These are phyloP conservation scores for Ficedula albicollis DNA, from an alignment of 2,797 vertebrate genomes.

Conservation along the genomic window DNA sequence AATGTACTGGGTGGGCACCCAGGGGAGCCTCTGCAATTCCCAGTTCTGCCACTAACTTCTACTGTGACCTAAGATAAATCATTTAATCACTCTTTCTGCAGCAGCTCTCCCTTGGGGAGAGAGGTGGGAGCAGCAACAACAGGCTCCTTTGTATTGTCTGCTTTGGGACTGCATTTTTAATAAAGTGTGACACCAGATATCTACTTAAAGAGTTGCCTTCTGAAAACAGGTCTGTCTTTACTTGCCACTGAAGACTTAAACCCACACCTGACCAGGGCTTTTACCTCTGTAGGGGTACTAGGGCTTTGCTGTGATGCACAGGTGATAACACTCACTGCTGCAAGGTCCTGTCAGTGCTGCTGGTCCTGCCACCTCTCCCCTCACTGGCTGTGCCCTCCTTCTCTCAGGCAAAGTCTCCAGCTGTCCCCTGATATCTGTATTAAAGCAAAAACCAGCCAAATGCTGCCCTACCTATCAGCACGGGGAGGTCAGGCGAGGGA, in stretches of 20 bases:
- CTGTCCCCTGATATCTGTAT: conserved; percentile 5
- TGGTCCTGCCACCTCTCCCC: background rate
- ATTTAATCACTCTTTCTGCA: background rate
- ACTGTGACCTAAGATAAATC: background rate
- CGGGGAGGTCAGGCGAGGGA: background rate
- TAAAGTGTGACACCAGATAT: background rate
- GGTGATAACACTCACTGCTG: background rate
- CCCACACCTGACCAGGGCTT: background rate
- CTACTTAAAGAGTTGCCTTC: background rate
- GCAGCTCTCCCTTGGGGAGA: background rate
- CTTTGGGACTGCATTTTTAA: background rate
- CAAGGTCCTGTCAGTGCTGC: accelerated
- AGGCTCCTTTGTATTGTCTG: background rate
- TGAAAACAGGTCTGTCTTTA: background rate
- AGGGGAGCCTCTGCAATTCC: background rate
- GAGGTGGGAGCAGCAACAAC: background rate
- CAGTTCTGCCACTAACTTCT: conserved; percentile 11
- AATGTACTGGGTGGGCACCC: background rate
- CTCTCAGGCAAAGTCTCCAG: conserved; percentile 15
- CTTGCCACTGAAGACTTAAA: background rate
- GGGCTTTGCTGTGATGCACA: background rate
- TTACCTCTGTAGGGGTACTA: background rate
- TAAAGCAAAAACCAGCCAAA: background rate
- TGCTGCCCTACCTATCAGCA: conserved; percentile 1
- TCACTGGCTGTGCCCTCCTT: background rate